Evolutionary conservation across 2,797 vertebrate species (phyloP).

Genomic region (Crax fasciolata): DNA sequence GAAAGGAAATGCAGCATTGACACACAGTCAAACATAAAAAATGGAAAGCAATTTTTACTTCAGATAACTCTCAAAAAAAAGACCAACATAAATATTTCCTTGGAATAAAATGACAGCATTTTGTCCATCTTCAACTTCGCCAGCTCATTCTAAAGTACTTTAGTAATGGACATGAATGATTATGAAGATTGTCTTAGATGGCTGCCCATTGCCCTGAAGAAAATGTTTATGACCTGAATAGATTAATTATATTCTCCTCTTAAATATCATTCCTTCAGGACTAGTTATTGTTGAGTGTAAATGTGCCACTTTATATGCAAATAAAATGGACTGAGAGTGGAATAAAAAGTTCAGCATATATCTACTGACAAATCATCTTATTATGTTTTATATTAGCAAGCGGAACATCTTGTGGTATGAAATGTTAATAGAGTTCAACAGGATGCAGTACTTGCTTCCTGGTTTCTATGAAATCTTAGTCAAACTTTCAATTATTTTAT

Average conservation of each 20-base stretch:
- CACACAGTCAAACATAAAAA: slow-evolving; percentile 40
- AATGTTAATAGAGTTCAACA: slow-evolving; percentile 72
- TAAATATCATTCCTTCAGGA: slow-evolving; percentile 83
- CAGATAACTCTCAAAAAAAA: slow-evolving; percentile 40
- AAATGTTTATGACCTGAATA: slow-evolving; percentile 81
- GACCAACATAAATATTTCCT: slow-evolving; percentile 49
- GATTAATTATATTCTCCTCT: slow-evolving; percentile 81
- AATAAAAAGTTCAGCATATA: slow-evolving; percentile 79
- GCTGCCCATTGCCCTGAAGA: slow-evolving; percentile 79
- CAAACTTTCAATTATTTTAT: slow-evolving; percentile 45
- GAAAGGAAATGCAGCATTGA: neutral
- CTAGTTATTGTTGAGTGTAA: slow-evolving; percentile 81
- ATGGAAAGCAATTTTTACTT: slow-evolving; percentile 35
- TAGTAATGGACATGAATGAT: slow-evolving; percentile 69
- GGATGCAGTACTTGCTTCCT: slow-evolving; percentile 44
- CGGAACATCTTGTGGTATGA: slow-evolving; percentile 63
- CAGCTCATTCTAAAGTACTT: slow-evolving; percentile 60
- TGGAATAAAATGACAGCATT: slow-evolving; percentile 59
- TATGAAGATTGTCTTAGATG: slow-evolving; percentile 77
- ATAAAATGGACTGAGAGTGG: slow-evolving; percentile 79
- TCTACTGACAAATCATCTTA: slow-evolving; percentile 81
- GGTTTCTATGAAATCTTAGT: slow-evolving; percentile 52
- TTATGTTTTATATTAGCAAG: slow-evolving; percentile 77
- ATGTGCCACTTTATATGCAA: slow-evolving; percentile 86
- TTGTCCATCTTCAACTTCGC: slow-evolving; percentile 55